These are phyloP conservation scores for Caenorhabditis japonica DNA, from an alignment of 2,888 invertebrate genomes.

Conservation along the genomic window DNA sequence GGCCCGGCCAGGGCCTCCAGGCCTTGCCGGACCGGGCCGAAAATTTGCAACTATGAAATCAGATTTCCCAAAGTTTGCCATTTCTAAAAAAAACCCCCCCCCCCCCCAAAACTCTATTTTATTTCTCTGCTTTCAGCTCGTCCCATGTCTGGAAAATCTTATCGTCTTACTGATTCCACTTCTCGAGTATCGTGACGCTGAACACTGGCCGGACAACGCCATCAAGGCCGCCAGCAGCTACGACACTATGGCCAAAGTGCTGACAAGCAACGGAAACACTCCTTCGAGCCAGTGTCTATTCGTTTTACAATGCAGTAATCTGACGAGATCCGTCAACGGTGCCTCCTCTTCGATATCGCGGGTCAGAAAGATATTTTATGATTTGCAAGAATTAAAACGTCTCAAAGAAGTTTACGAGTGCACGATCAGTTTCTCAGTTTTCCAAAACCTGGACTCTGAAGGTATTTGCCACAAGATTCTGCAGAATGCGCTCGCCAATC, in stretches of 20 bases:
- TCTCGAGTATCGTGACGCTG: conserved; percentile 38
- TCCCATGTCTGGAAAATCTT: conserved; percentile 37
- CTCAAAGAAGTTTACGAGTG: conserved; percentile 54
- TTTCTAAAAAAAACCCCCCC: no score
- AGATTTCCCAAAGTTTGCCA: no score
- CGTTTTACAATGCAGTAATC: conserved; percentile 6
- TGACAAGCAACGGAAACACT: conserved; percentile 37
- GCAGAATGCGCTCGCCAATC: conserved; percentile 50
- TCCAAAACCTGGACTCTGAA: conserved; percentile 47
- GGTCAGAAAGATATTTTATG: conserved; percentile 37
- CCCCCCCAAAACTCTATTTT: no score
- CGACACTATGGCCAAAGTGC: conserved; percentile 40
- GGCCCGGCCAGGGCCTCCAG: no score
- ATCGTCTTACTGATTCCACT: conserved; percentile 18
- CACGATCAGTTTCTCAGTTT: conserved; percentile 40
- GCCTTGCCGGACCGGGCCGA: no score
- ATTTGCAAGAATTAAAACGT: conserved; percentile 47
- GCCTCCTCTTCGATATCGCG: conserved; percentile 40
- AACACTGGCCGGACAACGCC: conserved; percentile 60
- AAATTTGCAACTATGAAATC: no score
- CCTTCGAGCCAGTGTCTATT: conserved; percentile 45
- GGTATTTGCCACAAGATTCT: conserved; percentile 62
- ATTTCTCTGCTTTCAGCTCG: conserved; percentile 42
- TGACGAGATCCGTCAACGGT: not conserved
- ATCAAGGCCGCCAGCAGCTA: conserved; percentile 49